Evolutionary conservation across 2,888 invertebrate genomes (phyloP), one percentile per base, ranked within the genome.

Genomic region (Pyrrhia umbra): DNA sequence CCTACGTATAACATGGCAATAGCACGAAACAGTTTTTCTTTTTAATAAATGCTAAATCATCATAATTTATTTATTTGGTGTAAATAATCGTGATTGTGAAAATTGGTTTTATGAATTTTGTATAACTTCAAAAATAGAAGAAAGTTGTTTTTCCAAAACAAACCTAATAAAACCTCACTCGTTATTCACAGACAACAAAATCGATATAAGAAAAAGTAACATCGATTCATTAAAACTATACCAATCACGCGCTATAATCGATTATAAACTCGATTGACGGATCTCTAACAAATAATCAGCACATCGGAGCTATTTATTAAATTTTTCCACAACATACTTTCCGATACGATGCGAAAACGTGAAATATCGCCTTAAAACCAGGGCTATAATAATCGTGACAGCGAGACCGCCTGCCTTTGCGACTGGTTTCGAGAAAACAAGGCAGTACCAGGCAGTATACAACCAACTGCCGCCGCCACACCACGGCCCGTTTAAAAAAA

Each of bases 381-480:
- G 75, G 69, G 72, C 87, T 86, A 84, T 87, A 84, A 88, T 87
- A 85, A 89, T 85, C 88, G 80, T 81, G 88, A 88, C 81, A 88
- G 89, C 87, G 87, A 56, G 78, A 86, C 86, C 80, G 67, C 79
- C 85, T 59, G 80, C 85, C 74, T 88, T 83, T 85, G 57, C 78
- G 81, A 91, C 92, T 81, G 86, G 92, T 91, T 91, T 87, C 84
- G 85, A 88, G 90, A 91, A 86, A 92, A 90, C 82, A 84, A 77
- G 77, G 54, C 71, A 93, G 92, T 92, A 64, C 13, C 45, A 56
- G 80, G 79, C 90, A 94, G 94, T 94, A 82, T 72, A 78, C 81
- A 79, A 71, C 77, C 67, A 80, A 80, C 82, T 82, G 78, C 79
- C 86, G 78, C 54, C 45, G 74, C 54, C 74, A 39, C 63, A 82